Percentiles rank a stretch among this genome's conserved stretches.
Evolutionary conservation across 2,888 invertebrate species (phyloP).

Genomic region (Pristionchus mayeri): DNA sequence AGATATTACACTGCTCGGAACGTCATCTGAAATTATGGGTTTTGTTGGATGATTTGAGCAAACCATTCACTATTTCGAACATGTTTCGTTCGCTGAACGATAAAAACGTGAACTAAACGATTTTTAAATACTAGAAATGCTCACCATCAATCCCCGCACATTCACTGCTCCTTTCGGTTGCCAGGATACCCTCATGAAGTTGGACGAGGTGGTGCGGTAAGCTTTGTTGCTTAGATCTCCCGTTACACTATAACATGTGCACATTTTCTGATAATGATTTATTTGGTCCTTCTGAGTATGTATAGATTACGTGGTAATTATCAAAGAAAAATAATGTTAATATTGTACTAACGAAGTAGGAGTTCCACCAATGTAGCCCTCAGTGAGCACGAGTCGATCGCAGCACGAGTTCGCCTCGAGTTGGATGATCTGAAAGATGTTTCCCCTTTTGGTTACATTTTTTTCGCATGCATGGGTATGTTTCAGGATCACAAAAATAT

Average conservation of each 20-base stretch:
- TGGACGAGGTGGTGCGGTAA: neutral
- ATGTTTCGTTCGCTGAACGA: too few species aligned
- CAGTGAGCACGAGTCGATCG: neutral
- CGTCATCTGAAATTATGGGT: too few species aligned
- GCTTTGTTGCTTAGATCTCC: neutral
- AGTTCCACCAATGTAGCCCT: neutral
- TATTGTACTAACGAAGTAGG: neutral
- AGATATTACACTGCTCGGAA: too few species aligned
- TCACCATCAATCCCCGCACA: neutral
- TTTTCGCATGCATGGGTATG: too few species aligned
- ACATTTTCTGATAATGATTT: too few species aligned
- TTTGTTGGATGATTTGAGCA: too few species aligned
- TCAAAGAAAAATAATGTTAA: too few species aligned
- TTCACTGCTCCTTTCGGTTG: neutral
- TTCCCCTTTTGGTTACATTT: neutral
- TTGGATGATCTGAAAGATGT: neutral
- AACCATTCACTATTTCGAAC: too few species aligned
- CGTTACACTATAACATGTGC: neutral
- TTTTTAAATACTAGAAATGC: neutral
- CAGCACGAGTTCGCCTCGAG: conserved; percentile 20
- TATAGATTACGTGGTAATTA: too few species aligned
- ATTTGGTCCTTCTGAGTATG: too few species aligned
- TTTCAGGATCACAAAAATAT: too few species aligned
- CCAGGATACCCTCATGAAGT: conserved; percentile 11
- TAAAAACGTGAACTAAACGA: too few species aligned